Evolutionary conservation across 2,113 vertebrate genomes (phyloP).

Genomic region (Cryptomyrus ogoouensis): DNA sequence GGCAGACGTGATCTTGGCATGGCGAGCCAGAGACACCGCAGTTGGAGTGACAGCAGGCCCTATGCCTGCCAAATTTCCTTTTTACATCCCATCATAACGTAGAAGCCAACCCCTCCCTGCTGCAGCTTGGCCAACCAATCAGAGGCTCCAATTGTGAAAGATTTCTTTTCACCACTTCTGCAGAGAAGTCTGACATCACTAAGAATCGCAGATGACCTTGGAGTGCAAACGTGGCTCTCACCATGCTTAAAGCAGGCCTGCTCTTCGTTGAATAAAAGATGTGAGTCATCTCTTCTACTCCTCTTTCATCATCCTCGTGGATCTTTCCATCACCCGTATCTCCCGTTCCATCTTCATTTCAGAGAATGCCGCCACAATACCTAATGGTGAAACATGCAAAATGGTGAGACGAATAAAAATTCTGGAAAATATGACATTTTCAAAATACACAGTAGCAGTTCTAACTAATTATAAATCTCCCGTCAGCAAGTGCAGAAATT

Average conservation of each 20-base stretch:
- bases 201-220: not conserved
- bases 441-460: not conserved
- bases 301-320: not conserved
- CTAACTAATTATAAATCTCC: not conserved
- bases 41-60: not conserved
- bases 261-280: not conserved
- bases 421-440: not conserved
- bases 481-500: not conserved
- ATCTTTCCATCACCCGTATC: not conserved
- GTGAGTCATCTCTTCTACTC: not conserved
- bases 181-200: not conserved
- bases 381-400: not conserved
- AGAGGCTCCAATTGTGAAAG: not conserved
- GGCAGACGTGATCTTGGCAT: not conserved
- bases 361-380: not conserved
- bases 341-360: not conserved
- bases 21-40: not conserved
- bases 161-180: not conserved
- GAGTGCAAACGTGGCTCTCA: not conserved
- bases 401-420: not conserved
- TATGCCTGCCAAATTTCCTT: slow-evolving; percentile 1
- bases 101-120: not conserved
- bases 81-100: not conserved
- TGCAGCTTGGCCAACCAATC: not conserved
- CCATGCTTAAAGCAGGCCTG: not conserved